Evolutionary conservation across 1,140 invertebrate species (phyloP).

Genomic region (Sarcophaga peregrina): DNA sequence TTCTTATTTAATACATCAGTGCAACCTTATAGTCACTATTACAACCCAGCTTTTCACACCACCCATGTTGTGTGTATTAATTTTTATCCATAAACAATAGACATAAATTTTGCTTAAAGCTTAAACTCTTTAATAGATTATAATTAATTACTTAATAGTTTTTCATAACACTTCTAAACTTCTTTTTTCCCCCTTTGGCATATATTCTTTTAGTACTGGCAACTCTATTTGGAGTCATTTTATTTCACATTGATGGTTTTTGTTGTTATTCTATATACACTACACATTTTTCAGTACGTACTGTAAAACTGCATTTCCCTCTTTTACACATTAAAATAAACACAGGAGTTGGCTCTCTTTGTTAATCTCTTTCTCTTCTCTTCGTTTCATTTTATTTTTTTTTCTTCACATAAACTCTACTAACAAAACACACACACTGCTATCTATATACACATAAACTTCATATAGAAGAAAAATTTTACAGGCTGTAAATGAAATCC

Average conservation of each 20-base stretch:
- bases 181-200: not conserved
- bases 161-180: too few species aligned
- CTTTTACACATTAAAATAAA: conserved; percentile 28
- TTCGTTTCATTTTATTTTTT: not conserved
- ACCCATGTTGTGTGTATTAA: too few species aligned
- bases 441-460: not conserved
- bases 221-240: not conserved
- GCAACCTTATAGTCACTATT: too few species aligned
- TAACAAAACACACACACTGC: not conserved
- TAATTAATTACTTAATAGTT: too few species aligned
- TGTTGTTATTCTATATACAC: not conserved
- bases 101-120: too few species aligned
- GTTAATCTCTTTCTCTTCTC: not conserved
- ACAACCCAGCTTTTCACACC: too few species aligned
- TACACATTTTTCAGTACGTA: not conserved
- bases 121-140: too few species aligned
- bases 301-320: conserved; percentile 34
- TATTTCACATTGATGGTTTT: not conserved
- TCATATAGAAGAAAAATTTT: not conserved
- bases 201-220: not conserved
- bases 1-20: too few species aligned
- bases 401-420: conserved; percentile 4
- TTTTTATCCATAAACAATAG: too few species aligned
- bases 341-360: not conserved
- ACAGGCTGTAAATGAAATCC: too few species aligned